These are phyloP conservation scores for Triplophysa bombifrons DNA, from an alignment of 2,797 vertebrate genomes.

Conservation along the genomic window DNA sequence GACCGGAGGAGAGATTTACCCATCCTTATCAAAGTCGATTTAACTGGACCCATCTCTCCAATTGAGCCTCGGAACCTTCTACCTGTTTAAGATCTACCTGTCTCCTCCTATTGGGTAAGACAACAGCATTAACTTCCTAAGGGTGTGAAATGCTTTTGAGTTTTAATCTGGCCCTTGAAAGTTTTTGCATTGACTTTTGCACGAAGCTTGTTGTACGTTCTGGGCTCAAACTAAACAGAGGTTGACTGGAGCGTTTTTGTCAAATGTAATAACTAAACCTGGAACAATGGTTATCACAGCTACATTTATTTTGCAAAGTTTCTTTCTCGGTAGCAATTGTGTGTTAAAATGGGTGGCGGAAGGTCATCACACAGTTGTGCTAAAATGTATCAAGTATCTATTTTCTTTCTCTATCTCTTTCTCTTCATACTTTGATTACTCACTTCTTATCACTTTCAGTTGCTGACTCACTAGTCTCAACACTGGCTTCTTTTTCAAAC, in stretches of 20 bases:
- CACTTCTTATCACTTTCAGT: conserved; percentile 27
- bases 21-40: conserved; percentile 20
- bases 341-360: conserved; percentile 26
- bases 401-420: conserved; percentile 28
- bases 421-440: conserved; percentile 7
- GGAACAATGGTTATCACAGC: not conserved
- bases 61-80: conserved; percentile 39
- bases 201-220: not conserved
- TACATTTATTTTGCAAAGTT: not conserved
- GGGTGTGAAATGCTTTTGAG: not conserved
- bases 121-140: not conserved
- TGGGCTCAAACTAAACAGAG: not conserved
- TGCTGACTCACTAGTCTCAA: conserved; percentile 42
- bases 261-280: not conserved
- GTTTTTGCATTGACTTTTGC: conserved; percentile 7
- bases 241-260: not conserved
- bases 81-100: conserved; percentile 16
- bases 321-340: conserved; percentile 25
- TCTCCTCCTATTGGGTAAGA: conserved; percentile 40
- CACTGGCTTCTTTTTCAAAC: conserved; percentile 2
- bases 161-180: not conserved
- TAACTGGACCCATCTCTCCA: conserved; percentile 43
- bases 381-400: conserved; percentile 30
- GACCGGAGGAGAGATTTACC: conserved; percentile 38
- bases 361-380: conserved; percentile 43